Base-by-base conservation (phyloP, 1,140 invertebrate genomes). In the Hyles euphorbiae region DNA sequence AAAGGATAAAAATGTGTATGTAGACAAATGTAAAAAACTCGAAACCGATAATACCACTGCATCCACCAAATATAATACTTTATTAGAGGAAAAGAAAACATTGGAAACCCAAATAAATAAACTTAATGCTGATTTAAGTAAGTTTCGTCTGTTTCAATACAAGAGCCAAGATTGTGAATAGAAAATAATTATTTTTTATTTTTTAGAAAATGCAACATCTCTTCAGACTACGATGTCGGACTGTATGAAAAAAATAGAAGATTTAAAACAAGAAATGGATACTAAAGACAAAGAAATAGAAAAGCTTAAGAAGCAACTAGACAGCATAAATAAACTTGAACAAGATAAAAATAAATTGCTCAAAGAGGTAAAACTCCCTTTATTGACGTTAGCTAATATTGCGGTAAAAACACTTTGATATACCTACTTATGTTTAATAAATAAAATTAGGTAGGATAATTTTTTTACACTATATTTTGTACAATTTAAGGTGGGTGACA, bases 231-330 rank as follows among this genome's bases (percentile, higher is more conserved):
- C 91, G 58, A 78, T 91, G 70, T 72, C 81, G 8, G 83, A 90
- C 60, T 87, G 88, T 60, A 90, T 87, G 71, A 90, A 90, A 62
- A 89, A 91, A 72, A 85, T 90, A 58, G 90, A 92, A 74, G 80
- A 89, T 9, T 67, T 91, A 3, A 91, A 91, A 70, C 86, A 81
- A 56, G 90, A 92, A 50, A 73, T 91, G 57, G 91, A 91, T 53
- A 74, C 74, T 36, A 91, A 92, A 72, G 90, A 91, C 47, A 90
- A 90, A 74, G 91, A 92, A 73, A 86, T 92, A 50, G 88, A 90
- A 22, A 91, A 91, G 71, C 69, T 92, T 7, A 90, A 91, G 70
- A 91, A 91, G 74, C 90, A 91, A 75, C 74, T 91, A 54, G 90
- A 91, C 61, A 76, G 56, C 53, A 63, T 83, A 9, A 81, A 71